A percentile compares a stretch with the other conserved stretches of the same genome.
These are phyloP conservation scores for Agapornis canus DNA, from an alignment of 2,797 vertebrate genomes.

Conservation along the genomic window DNA sequence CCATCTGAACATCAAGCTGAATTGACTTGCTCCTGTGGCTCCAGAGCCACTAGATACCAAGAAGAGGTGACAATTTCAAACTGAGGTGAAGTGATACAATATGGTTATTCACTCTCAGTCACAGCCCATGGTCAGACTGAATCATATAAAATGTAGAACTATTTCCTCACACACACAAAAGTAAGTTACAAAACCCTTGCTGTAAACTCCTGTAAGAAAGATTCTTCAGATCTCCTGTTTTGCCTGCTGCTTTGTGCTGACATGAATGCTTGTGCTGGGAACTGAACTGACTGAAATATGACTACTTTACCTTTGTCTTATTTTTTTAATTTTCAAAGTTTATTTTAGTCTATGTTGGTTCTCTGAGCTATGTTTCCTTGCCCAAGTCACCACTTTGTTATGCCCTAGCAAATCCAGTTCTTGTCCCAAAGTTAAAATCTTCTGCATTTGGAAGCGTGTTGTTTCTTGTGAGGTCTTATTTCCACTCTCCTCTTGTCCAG, in stretches of 20 bases:
- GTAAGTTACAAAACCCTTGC: not conserved
- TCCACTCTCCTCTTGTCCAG: not conserved
- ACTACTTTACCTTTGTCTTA: not conserved
- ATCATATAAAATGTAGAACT: not conserved
- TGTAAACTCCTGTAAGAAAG: not conserved
- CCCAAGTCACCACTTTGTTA: not conserved
- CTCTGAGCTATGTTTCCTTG: not conserved
- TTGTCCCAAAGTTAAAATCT: not conserved
- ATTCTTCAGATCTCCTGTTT: not conserved
- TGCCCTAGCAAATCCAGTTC: not conserved
- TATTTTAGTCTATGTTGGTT: not conserved
- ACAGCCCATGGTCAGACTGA: not conserved
- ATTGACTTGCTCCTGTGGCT: not conserved
- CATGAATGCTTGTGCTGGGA: not conserved
- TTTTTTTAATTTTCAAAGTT: not conserved
- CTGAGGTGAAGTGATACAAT: not conserved
- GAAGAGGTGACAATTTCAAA: not conserved
- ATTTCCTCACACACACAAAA: not conserved
- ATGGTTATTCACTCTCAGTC: not conserved
- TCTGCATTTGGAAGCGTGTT: not conserved
- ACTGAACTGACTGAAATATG: not conserved
- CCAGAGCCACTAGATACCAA: not conserved
- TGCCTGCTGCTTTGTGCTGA: not conserved
- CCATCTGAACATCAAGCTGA: not conserved
- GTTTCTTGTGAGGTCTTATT: not conserved